These are phyloP conservation scores for Orthonyx spaldingii DNA, from an alignment of 2,113 vertebrate species.

Conservation along the genomic window DNA sequence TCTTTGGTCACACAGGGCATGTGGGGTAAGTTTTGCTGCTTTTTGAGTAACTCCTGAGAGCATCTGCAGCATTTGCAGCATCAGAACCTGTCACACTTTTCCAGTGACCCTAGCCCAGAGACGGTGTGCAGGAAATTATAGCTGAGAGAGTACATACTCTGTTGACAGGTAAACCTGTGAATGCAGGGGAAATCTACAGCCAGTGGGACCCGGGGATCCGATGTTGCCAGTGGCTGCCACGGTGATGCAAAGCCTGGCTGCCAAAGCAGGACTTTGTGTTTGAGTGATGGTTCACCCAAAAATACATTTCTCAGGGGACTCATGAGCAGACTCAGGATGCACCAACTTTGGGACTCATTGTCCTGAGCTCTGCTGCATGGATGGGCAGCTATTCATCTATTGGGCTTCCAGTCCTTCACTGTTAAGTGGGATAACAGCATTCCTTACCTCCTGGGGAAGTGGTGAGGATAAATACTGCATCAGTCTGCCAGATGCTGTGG, in stretches of 20 bases:
- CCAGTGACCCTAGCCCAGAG: background rate
- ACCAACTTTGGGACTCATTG: background rate
- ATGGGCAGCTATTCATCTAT: background rate
- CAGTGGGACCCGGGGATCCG: rapidly evolving
- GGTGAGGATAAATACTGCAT: background rate
- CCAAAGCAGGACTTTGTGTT: background rate
- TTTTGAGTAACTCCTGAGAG: background rate
- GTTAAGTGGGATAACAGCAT: background rate
- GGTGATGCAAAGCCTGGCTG: background rate
- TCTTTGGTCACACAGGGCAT: background rate
- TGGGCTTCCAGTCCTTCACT: background rate
- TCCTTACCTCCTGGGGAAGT: background rate
- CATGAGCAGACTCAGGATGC: background rate
- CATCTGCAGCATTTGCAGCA: background rate
- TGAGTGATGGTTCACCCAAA: background rate
- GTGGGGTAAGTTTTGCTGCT: background rate
- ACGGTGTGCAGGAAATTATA: too few relatives aligned
- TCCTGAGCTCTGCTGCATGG: background rate
- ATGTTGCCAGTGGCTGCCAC: background rate
- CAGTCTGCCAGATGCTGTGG: background rate
- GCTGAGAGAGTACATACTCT: too few relatives aligned
- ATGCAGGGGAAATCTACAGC: background rate
- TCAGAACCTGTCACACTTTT: background rate
- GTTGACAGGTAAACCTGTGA: rapidly evolving
- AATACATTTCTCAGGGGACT: background rate